Conservation (phyloP, 2,113 vertebrate species). For the Poicephalus gulielmi region DNA sequence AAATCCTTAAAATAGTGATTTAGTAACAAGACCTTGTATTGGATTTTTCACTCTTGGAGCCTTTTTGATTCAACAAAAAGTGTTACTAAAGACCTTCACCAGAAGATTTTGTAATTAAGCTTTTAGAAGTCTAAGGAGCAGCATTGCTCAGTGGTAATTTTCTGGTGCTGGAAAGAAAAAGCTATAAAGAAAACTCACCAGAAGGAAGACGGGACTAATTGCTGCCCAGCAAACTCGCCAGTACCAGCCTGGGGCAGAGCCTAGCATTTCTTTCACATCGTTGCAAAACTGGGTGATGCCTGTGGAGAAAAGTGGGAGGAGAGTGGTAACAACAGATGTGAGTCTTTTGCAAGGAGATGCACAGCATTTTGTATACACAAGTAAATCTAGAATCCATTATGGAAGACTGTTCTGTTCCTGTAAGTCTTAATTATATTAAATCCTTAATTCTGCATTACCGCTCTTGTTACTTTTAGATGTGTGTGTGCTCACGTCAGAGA, state of each 20-base stretch:
- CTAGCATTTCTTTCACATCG: constrained; percentile 91
- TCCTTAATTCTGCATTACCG: not conserved
- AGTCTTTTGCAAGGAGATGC: not conserved
- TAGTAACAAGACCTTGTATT: not conserved
- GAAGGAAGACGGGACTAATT: constrained; percentile 91
- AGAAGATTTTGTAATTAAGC: not conserved
- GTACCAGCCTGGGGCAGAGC: constrained; percentile 91
- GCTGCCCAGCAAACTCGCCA: constrained; percentile 95
- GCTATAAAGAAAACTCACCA: constrained; percentile 81
- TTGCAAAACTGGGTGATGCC: constrained; percentile 92
- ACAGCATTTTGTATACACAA: not conserved
- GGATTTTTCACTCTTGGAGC: not conserved
- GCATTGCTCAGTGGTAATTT: not conserved
- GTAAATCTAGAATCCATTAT: not conserved
- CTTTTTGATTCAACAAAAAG: not conserved
- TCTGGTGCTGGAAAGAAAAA: not conserved
- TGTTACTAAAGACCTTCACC: not conserved
- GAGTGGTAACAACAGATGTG: not conserved
- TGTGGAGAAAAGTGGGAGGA: constrained; percentile 54
- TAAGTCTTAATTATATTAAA: not conserved
- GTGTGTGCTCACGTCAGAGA: not conserved
- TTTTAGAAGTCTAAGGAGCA: not conserved
- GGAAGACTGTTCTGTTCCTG: not conserved
- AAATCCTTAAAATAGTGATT: not conserved
- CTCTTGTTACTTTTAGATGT: not conserved